phyloP scores from a whole-genome alignment of 2,113 vertebrate genomes.

The Choloepus hoffmanni region DNA sequence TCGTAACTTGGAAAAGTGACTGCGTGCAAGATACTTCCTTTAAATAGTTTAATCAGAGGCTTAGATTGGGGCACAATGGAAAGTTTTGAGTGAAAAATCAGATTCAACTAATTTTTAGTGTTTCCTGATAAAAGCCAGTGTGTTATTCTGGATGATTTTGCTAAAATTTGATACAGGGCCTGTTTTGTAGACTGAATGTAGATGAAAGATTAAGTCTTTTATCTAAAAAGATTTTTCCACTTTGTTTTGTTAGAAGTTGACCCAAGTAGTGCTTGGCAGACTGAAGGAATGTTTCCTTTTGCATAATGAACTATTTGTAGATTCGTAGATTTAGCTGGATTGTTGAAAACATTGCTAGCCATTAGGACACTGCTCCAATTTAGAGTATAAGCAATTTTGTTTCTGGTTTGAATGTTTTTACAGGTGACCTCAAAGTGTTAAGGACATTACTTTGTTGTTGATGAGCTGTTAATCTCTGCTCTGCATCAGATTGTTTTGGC shows the following conservation, averaged over 20 bases:
- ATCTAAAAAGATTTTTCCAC: constrained; percentile 53
- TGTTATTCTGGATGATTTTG: constrained; percentile 37
- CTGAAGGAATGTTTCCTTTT: constrained; percentile 43
- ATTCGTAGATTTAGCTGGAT: background rate
- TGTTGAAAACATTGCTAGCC: background rate
- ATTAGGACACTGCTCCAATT: background rate
- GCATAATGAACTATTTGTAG: constrained; percentile 6
- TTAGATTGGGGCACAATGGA: constrained; percentile 6
- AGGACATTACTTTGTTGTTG: background rate
- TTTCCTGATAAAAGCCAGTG: background rate
- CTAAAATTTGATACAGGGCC: background rate
- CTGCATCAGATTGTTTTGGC: background rate
- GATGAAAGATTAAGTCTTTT: constrained; percentile 38
- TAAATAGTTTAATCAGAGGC: constrained; percentile 45
- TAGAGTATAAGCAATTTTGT: constrained; percentile 23
- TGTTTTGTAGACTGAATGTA: background rate
- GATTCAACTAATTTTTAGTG: constrained; percentile 2
- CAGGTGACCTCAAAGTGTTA: background rate
- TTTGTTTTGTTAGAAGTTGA: constrained; percentile 43
- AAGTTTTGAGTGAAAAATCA: constrained; percentile 8
- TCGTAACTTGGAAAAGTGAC: constrained; percentile 69
- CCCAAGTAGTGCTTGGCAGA: background rate
- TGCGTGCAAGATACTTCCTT: constrained; percentile 40
- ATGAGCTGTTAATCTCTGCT: constrained; percentile 41
- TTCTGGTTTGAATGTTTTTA: constrained; percentile 58